phyloP scores from a whole-genome alignment of 2,797 vertebrate genomes.

The Falco columbarius region DNA sequence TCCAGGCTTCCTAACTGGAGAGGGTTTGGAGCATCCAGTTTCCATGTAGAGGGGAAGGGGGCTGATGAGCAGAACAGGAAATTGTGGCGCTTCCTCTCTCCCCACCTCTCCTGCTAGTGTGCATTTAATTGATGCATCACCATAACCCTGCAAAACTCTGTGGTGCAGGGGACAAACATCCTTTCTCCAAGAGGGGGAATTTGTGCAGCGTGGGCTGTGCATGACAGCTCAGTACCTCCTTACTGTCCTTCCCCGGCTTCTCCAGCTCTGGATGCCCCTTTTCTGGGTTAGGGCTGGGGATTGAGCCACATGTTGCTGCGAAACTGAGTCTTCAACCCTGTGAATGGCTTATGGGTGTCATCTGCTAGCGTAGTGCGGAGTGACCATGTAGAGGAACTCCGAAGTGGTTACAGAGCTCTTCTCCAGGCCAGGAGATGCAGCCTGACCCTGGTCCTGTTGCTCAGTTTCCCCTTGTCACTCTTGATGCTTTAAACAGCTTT shows the following conservation, averaged over 20 bases:
- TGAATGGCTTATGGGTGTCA: background rate
- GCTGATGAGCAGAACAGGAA: background rate
- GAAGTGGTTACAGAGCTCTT: background rate
- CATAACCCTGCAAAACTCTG: background rate
- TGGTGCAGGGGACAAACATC: background rate
- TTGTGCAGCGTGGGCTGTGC: background rate
- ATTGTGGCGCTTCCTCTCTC: background rate
- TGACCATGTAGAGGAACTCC: fast-evolving
- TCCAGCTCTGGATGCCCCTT: background rate
- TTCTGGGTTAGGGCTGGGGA: background rate
- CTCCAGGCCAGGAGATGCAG: background rate
- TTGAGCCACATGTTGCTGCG: background rate
- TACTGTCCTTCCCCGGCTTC: background rate
- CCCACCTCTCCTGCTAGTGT: background rate
- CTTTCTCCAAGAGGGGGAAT: background rate
- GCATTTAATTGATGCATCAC: background rate
- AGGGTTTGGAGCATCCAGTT: background rate
- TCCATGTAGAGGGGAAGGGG: background rate
- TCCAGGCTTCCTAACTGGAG: background rate
- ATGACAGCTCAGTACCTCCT: background rate
- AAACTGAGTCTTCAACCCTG: background rate
- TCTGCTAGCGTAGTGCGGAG: background rate
- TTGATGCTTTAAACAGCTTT: background rate
- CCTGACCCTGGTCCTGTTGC: background rate
- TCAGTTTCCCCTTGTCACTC: background rate